phyloP scores from a whole-genome alignment of 2,113 vertebrate genomes.

The Halcyon senegalensis region DNA sequence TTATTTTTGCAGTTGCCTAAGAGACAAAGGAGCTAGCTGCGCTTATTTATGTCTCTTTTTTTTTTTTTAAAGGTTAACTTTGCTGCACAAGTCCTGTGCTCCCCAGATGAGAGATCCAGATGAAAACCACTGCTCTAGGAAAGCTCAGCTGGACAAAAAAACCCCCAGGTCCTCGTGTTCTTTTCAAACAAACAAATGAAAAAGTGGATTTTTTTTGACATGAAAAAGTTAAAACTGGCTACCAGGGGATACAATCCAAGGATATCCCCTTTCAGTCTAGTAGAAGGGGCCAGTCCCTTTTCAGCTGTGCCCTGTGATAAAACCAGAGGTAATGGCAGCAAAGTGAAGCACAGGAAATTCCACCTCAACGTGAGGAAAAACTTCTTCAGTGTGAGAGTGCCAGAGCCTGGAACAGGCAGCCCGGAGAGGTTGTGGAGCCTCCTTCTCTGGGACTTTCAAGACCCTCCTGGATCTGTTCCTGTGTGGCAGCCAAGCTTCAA shows the following conservation, averaged over 20 bases:
- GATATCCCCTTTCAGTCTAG: background rate
- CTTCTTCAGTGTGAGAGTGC: too few species aligned
- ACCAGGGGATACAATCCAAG: background rate
- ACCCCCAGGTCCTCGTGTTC: fast-evolving
- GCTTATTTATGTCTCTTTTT: background rate
- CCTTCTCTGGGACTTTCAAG: too few species aligned
- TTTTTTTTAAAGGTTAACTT: conserved; percentile 39
- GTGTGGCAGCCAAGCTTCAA: background rate
- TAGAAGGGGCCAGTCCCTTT: too few species aligned
- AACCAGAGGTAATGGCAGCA: too few species aligned
- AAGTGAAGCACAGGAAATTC: too few species aligned
- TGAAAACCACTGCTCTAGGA: fast-evolving
- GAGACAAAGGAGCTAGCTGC: conserved; percentile 48
- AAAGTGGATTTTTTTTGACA: background rate
- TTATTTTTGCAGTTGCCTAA: conserved; percentile 64
- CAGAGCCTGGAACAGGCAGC: too few species aligned
- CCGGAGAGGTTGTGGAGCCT: too few species aligned
- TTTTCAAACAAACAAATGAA: background rate
- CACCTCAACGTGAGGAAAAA: too few species aligned
- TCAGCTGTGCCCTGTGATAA: too few species aligned
- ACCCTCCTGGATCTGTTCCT: too few species aligned
- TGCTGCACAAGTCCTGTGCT: background rate
- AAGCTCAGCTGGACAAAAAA: background rate
- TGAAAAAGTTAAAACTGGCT: background rate
- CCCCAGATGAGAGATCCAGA: background rate